Evolutionary conservation across 2,888 invertebrate species (phyloP).

Genomic region (Dugesia japonica): DNA sequence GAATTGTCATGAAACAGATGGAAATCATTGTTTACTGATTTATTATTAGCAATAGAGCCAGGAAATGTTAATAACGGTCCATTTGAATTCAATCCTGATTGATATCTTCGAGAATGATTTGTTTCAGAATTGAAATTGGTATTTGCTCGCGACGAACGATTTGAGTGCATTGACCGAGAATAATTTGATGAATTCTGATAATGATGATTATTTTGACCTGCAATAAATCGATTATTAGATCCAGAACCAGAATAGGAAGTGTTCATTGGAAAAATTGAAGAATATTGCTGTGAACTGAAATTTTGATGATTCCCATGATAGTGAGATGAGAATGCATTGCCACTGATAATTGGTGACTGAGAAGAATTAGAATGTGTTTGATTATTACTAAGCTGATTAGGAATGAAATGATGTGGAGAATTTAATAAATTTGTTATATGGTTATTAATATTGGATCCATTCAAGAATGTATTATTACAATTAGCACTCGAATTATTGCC

Average conservation of each 20-base stretch:
- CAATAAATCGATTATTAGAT: background rate
- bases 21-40: background rate
- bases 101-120: background rate
- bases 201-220: constrained; percentile 10
- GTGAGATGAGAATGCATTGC: background rate
- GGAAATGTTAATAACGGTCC: constrained; percentile 15
- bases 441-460: background rate
- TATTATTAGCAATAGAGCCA: background rate
- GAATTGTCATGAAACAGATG: background rate
- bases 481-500: background rate
- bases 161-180: background rate
- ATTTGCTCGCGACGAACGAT: background rate
- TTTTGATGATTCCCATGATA: background rate
- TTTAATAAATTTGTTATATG: background rate
- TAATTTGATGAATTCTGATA: background rate
- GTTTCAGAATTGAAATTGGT: background rate
- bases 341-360: background rate
- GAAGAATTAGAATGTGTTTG: background rate
- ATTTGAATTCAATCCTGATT: background rate
- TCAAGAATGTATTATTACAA: background rate
- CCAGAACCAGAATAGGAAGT: background rate
- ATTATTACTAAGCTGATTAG: background rate
- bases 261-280: background rate
- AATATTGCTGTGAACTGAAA: background rate
- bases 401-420: background rate